These are phyloP conservation scores for Parnassius smintheus DNA, from an alignment of 2,888 invertebrate genomes.

Conservation along the genomic window DNA sequence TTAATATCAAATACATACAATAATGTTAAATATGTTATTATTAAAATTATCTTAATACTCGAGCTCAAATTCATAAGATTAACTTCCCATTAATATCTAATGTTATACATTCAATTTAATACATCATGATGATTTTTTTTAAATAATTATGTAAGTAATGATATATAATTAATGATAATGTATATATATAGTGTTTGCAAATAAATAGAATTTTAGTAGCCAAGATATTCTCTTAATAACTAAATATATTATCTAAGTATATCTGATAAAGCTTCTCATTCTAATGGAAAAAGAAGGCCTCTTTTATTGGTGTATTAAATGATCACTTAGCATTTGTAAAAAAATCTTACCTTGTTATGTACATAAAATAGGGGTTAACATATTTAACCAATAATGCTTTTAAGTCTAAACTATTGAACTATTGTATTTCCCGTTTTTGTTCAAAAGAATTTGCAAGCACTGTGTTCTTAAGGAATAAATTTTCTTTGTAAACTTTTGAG, in stretches of 20 bases:
- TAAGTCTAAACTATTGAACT: conserved; percentile 1
- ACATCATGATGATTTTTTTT: conserved; percentile 19
- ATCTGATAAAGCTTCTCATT: conserved; percentile 17
- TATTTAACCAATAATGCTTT: neutral
- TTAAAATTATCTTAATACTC: conserved; percentile 46
- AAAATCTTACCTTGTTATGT: conserved; percentile 14
- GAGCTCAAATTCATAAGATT: conserved; percentile 80
- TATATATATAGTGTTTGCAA: too few relatives aligned
- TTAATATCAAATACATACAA: conserved; percentile 32
- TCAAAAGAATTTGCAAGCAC: conserved; percentile 25
- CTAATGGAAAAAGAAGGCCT: conserved; percentile 59
- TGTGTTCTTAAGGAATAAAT: conserved; percentile 16
- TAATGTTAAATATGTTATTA: conserved; percentile 36
- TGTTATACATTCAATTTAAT: conserved; percentile 35
- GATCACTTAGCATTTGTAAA: conserved; percentile 20
- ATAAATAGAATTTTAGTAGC: neutral
- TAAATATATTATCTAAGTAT: conserved; percentile 11
- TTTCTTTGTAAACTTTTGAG: conserved; percentile 78
- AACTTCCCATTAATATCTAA: conserved; percentile 55
- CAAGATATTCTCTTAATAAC: conserved; percentile 18
- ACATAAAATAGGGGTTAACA: conserved; percentile 2
- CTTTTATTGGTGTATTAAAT: conserved; percentile 57
- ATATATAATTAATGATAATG: too few relatives aligned
- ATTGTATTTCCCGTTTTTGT: conserved; percentile 7
- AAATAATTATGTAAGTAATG: too few relatives aligned